Evolutionary conservation across 2,888 invertebrate species (phyloP).

Genomic region (Blastobasis adustella): DNA sequence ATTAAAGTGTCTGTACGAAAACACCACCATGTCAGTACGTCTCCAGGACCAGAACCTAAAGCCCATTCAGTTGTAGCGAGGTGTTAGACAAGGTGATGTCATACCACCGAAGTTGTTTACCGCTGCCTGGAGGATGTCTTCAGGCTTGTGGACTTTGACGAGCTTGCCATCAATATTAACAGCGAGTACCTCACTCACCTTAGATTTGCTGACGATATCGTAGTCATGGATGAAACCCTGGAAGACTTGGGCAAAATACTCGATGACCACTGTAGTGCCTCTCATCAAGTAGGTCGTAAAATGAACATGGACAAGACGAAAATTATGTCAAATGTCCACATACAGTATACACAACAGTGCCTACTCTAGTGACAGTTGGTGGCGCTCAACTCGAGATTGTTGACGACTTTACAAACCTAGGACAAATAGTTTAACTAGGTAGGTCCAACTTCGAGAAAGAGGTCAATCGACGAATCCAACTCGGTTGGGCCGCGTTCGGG

Average conservation of each 20-base stretch:
- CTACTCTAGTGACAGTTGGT: not conserved
- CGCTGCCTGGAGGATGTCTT: slow-evolving; percentile 12
- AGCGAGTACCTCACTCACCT: slow-evolving; percentile 8
- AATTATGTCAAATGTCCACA: not conserved
- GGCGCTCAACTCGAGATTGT: not conserved
- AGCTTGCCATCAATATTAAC: slow-evolving; percentile 6
- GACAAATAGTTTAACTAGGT: not conserved
- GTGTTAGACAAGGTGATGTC: too few species aligned
- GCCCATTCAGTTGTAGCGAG: too few species aligned
- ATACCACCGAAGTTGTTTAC: too few species aligned
- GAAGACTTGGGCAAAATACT: not conserved
- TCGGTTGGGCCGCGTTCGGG: too few species aligned
- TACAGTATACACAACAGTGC: too few species aligned
- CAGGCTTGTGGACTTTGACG: not conserved
- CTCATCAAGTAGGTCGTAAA: not conserved
- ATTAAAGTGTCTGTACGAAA: too few species aligned
- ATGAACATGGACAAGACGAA: not conserved
- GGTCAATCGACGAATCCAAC: too few species aligned
- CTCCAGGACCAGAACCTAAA: too few species aligned
- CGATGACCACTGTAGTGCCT: not conserved
- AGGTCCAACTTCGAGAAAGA: too few species aligned
- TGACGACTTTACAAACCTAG: not conserved
- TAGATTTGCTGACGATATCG: slow-evolving; percentile 10
- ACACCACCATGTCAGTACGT: too few species aligned
- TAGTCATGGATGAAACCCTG: not conserved